Percentiles rank a stretch among this genome's conserved stretches.
phyloP scores from a whole-genome alignment of 2,888 invertebrate species.

The Macrophya alboannulata region DNA sequence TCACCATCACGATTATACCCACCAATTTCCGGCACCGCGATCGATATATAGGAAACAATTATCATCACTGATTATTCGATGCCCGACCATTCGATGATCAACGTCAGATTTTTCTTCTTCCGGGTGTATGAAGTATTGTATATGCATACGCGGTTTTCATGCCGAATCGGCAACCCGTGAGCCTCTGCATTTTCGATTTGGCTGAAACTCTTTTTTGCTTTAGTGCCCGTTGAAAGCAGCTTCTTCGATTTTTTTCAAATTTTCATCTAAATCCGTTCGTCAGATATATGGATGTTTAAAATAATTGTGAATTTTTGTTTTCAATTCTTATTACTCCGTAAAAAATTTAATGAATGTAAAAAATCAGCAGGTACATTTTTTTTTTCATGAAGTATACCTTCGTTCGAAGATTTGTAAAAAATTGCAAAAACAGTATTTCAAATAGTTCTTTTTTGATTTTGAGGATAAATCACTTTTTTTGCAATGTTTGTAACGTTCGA shows the following conservation, averaged over 20 bases:
- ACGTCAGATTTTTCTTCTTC: neutral
- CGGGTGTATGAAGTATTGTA: neutral
- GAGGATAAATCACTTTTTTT: neutral
- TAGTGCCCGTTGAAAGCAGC: too few species aligned
- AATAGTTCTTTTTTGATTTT: neutral
- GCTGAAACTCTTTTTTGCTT: too few species aligned
- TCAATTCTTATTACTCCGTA: too few species aligned
- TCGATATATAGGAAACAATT: neutral
- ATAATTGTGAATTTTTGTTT: too few species aligned
- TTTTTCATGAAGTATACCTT: too few species aligned
- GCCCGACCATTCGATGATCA: neutral
- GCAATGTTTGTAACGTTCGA: neutral
- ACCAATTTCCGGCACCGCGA: neutral
- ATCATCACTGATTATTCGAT: neutral
- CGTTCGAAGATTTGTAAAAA: too few species aligned
- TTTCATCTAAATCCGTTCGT: neutral
- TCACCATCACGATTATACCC: neutral
- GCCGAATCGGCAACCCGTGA: neutral
- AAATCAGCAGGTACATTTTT: too few species aligned
- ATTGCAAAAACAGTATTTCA: too few species aligned
- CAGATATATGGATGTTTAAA: too few species aligned
- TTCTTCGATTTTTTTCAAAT: too few species aligned
- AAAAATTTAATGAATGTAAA: too few species aligned
- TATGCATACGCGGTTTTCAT: neutral
- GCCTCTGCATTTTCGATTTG: too few species aligned